These are phyloP conservation scores for Drosophila barbarae DNA, from an alignment of 2,888 invertebrate genomes.

Conservation along the genomic window DNA sequence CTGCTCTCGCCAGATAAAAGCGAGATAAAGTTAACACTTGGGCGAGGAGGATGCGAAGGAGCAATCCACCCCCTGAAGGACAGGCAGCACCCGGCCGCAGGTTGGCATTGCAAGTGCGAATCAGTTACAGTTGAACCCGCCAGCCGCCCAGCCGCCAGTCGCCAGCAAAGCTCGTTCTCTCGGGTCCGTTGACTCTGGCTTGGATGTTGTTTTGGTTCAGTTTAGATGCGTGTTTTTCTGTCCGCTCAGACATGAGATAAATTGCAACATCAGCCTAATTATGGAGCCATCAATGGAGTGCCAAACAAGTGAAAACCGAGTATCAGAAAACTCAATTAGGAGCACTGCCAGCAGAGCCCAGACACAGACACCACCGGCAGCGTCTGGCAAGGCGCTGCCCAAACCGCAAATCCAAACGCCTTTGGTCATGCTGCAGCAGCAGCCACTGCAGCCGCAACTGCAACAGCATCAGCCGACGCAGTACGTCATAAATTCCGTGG, in stretches of 20 bases:
- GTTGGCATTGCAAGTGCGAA: slow-evolving; percentile 40
- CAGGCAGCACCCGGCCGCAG: slow-evolving; percentile 28
- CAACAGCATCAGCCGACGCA: slow-evolving; percentile 51
- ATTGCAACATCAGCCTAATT: slow-evolving; percentile 51
- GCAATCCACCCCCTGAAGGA: slow-evolving; percentile 40
- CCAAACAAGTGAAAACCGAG: slow-evolving; percentile 64
- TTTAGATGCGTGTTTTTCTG: slow-evolving; percentile 24
- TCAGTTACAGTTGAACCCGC: slow-evolving; percentile 62
- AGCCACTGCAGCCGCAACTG: slow-evolving; percentile 21
- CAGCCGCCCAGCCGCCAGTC: slow-evolving; percentile 29
- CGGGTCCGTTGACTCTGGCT: slow-evolving; percentile 4
- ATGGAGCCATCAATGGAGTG: slow-evolving; percentile 61
- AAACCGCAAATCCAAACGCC: slow-evolving; percentile 29
- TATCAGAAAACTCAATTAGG: slow-evolving; percentile 73
- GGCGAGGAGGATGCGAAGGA: slow-evolving; percentile 34
- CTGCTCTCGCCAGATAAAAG: slow-evolving; percentile 51
- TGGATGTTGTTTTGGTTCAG: slow-evolving; percentile 5
- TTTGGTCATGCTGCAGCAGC: slow-evolving; percentile 29
- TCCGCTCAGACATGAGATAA: slow-evolving; percentile 42
- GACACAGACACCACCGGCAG: slow-evolving; percentile 24
- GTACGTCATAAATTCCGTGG: slow-evolving; percentile 70
- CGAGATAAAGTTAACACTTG: slow-evolving; percentile 61
- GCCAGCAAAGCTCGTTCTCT: slow-evolving; percentile 34
- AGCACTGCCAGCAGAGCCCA: slow-evolving; percentile 61
- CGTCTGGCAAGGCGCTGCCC: slow-evolving; percentile 16